phyloP scores from a whole-genome alignment of 2,113 vertebrate genomes.

The Ophiodon elongatus region DNA sequence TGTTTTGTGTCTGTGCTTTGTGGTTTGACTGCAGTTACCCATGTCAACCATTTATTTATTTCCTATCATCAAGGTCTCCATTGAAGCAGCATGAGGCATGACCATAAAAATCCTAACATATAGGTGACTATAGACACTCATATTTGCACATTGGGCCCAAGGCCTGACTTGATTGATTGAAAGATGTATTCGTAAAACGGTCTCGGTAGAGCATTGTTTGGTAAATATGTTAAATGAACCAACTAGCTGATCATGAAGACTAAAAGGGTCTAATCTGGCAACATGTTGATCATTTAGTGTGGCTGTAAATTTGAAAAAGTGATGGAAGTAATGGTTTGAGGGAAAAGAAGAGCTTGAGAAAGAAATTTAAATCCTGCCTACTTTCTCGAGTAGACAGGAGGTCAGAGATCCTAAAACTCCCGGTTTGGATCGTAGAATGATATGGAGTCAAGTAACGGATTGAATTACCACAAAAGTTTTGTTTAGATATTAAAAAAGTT shows the following conservation, averaged over 20 bases:
- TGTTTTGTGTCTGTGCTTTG: background rate
- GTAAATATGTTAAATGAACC: background rate
- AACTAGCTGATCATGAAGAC: background rate
- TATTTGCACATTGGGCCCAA: background rate
- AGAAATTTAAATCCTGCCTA: background rate
- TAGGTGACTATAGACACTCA: background rate
- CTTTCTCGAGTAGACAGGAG: background rate
- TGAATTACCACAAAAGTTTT: background rate
- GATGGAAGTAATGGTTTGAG: background rate
- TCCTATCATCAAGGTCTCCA: slow-evolving; percentile 21
- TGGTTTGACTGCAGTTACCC: slow-evolving; percentile 14
- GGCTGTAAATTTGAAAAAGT: background rate
- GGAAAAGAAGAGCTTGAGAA: background rate
- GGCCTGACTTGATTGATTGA: background rate
- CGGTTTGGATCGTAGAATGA: background rate
- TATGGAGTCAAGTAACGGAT: background rate
- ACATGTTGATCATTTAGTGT: background rate
- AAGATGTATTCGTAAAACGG: background rate
- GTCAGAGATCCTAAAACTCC: no score
- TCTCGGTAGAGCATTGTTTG: background rate
- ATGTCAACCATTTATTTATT: slow-evolving; percentile 18
- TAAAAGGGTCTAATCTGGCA: background rate
- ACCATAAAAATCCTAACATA: background rate
- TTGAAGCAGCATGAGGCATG: slow-evolving; percentile 8
- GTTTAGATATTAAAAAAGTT: background rate